Percentiles rank a stretch among this genome's conserved stretches.
Evolutionary conservation across 2,113 vertebrate genomes (phyloP).

Genomic region (Osmerus mordax): DNA sequence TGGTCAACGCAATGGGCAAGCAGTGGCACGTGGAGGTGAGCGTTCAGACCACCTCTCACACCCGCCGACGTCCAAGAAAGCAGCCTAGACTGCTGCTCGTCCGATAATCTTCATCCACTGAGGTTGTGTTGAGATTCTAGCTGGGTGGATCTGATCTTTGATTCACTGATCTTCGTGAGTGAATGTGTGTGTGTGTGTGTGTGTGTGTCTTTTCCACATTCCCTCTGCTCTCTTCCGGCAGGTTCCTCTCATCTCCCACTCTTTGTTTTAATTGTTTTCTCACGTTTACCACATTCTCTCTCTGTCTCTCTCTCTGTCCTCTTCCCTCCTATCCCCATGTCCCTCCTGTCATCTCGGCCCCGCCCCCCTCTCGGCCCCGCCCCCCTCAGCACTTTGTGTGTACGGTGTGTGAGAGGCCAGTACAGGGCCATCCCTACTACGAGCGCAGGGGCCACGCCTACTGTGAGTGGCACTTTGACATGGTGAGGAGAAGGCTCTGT

Average conservation of each 20-base stretch:
- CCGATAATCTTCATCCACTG: too few relatives aligned
- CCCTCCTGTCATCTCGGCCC: neutral
- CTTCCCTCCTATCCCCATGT: neutral
- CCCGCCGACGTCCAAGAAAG: too few relatives aligned
- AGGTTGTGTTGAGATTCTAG: too few relatives aligned
- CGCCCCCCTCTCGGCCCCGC: neutral
- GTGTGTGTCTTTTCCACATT: neutral
- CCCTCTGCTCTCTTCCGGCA: neutral
- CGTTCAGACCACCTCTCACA: neutral
- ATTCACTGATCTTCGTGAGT: too few relatives aligned
- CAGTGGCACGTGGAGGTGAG: constrained; percentile 99
- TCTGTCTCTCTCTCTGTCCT: neutral
- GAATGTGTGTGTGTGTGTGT: constrained; percentile 8
- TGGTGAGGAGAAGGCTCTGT: constrained; percentile 22
- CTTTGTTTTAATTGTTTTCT: neutral
- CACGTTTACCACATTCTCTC: neutral
- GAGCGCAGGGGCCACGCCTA: constrained; percentile 35
- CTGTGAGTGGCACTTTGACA: constrained; percentile 44
- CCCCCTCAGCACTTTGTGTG: constrained; percentile 38
- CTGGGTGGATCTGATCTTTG: too few relatives aligned
- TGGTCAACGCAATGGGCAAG: constrained; percentile 99
- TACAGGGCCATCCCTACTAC: constrained; percentile 33
- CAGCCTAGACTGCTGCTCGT: too few relatives aligned
- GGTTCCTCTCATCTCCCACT: neutral
- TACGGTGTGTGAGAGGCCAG: constrained; percentile 27